Evolutionary conservation across 2,888 invertebrate species (phyloP).

Genomic region (Malachius bipustulatus): DNA sequence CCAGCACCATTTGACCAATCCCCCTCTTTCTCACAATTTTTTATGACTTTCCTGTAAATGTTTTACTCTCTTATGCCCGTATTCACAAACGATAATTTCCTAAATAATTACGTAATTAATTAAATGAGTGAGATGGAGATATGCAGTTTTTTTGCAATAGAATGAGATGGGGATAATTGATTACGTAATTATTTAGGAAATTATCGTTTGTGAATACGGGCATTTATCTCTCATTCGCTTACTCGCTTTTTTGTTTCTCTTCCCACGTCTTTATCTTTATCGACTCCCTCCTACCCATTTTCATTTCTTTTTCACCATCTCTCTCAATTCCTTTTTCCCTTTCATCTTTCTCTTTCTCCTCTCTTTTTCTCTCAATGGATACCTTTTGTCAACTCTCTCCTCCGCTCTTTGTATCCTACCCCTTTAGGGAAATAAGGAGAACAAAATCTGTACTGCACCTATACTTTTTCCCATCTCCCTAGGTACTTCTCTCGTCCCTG

Average conservation of each 20-base stretch:
- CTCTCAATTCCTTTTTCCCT: not conserved
- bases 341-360: conserved; percentile 1
- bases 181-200: too few relatives aligned
- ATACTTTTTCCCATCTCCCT: too few relatives aligned
- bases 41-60: not conserved
- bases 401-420: not conserved
- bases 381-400: not conserved
- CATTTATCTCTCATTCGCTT: not conserved
- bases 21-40: not conserved
- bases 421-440: too few relatives aligned
- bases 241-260: not conserved
- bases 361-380: not conserved
- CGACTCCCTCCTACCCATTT: conserved; percentile 3
- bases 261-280: not conserved
- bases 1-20: too few relatives aligned
- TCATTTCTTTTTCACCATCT: not conserved
- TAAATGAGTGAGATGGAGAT: too few relatives aligned
- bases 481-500: too few relatives aligned
- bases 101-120: too few relatives aligned
- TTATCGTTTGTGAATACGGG: too few relatives aligned
- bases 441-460: too few relatives aligned
- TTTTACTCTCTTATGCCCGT: not conserved
- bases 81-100: too few relatives aligned
- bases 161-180: too few relatives aligned
- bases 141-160: too few relatives aligned